Conservation (phyloP, 2,888 invertebrate genomes). For the Margaritifera margaritifera region DNA sequence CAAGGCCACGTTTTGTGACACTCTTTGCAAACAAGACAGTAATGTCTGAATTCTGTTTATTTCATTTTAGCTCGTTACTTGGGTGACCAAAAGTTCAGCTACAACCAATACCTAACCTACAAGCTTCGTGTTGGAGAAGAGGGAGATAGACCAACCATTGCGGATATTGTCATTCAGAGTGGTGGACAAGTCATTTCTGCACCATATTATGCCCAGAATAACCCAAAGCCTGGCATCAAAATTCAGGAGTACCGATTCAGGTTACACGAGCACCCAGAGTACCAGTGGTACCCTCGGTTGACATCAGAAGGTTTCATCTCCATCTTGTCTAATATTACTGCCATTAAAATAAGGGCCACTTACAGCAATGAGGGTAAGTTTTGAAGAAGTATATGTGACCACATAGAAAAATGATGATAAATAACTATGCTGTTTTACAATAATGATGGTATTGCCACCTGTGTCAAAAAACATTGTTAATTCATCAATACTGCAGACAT, state of each 20-base stretch:
- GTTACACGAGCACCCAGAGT: slow-evolving; percentile 91
- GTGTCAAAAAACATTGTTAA: no score
- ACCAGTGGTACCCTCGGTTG: slow-evolving; percentile 94
- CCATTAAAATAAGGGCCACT: slow-evolving; percentile 93
- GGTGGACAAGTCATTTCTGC: slow-evolving; percentile 84
- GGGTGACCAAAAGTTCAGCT: slow-evolving; percentile 80
- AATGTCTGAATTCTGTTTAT: slow-evolving; percentile 9
- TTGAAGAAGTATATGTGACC: no score
- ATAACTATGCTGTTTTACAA: no score
- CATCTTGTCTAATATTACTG: slow-evolving; percentile 92
- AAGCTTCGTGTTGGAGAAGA: slow-evolving; percentile 89
- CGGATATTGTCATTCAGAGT: slow-evolving; percentile 93
- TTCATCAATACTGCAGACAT: no score
- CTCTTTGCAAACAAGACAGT: not conserved
- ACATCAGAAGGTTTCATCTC: slow-evolving; percentile 92
- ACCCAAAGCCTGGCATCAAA: slow-evolving; percentile 81
- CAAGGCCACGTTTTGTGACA: not conserved
- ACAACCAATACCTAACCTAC: slow-evolving; percentile 94
- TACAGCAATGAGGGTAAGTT: slow-evolving; percentile 85
- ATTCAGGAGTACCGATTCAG: slow-evolving; percentile 82
- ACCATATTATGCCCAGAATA: slow-evolving; percentile 93
- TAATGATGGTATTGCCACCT: no score
- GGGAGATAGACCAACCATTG: slow-evolving; percentile 84
- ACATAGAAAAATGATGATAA: no score
- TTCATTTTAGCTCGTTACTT: slow-evolving; percentile 80